These are phyloP conservation scores for Perognathus longimembris DNA, from an alignment of 2,113 vertebrate species.

Conservation along the genomic window DNA sequence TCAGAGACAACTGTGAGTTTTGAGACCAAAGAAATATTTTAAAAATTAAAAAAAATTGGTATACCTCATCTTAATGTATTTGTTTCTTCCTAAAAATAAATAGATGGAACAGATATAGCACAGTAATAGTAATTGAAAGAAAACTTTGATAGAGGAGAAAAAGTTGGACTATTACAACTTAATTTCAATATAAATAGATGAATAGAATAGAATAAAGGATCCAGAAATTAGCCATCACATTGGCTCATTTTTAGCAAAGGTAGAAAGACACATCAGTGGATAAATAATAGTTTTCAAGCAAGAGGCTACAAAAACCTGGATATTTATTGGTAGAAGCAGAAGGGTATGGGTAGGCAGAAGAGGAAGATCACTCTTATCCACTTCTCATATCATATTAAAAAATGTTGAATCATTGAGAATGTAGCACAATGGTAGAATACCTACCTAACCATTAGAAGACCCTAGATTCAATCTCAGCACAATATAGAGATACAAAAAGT, in stretches of 20 bases:
- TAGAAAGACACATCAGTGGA: not conserved
- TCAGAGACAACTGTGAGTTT: too few relatives aligned
- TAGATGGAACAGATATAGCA: not conserved
- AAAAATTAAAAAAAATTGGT: not conserved
- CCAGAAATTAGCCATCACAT: not conserved
- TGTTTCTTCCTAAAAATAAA: not conserved
- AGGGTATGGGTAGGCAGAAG: not conserved
- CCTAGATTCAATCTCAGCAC: too few relatives aligned
- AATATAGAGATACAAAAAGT: not conserved
- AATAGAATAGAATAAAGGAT: not conserved
- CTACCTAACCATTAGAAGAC: too few relatives aligned
- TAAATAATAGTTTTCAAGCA: not conserved
- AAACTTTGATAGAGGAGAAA: conserved; percentile 4
- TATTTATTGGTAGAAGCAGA: not conserved
- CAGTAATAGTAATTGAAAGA: not conserved
- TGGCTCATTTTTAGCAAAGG: not conserved
- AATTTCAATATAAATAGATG: not conserved
- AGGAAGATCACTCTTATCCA: not conserved
- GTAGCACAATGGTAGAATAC: not conserved
- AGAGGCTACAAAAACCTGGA: not conserved
- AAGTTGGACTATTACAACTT: not conserved
- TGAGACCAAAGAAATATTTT: too few relatives aligned
- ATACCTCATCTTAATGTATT: not conserved
- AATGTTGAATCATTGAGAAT: too few relatives aligned
- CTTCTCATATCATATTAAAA: not conserved